Evolutionary conservation across 2,797 vertebrate genomes (phyloP).

Genomic region (Austrolebias charrua): DNA sequence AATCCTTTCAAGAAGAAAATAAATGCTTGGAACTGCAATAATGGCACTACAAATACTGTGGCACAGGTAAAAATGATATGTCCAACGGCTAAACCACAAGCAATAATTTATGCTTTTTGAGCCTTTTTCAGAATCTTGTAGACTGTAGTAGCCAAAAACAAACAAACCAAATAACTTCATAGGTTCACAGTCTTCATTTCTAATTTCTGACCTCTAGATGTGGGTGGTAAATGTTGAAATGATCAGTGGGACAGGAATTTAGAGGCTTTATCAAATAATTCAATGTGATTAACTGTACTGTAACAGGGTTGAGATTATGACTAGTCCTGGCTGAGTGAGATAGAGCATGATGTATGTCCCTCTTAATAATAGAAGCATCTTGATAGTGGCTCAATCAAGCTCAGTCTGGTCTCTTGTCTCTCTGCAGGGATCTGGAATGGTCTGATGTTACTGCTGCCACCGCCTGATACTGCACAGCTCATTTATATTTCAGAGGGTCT

Average conservation of each 20-base stretch:
- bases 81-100: no score
- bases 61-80: no score
- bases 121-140: no score
- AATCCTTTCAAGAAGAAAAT: no score
- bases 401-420: conserved; percentile 23
- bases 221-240: neutral
- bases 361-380: conserved; percentile 41
- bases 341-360: neutral
- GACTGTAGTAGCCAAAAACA: neutral
- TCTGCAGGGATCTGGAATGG: conserved; percentile 30
- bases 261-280: neutral
- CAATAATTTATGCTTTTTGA: no score
- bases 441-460: conserved; percentile 42
- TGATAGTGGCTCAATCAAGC: conserved; percentile 36
- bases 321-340: conserved; percentile 18
- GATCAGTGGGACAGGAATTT: neutral
- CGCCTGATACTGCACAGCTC: conserved; percentile 44
- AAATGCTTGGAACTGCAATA: no score
- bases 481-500: conserved; percentile 52
- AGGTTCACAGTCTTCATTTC: no score
- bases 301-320: conserved; percentile 16
- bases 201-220: no score
- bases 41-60: no score
- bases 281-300: conserved; percentile 17
- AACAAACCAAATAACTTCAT: neutral